Base-by-base conservation (phyloP, 2,113 vertebrate genomes). In the Phoxinus phoxinus region DNA sequence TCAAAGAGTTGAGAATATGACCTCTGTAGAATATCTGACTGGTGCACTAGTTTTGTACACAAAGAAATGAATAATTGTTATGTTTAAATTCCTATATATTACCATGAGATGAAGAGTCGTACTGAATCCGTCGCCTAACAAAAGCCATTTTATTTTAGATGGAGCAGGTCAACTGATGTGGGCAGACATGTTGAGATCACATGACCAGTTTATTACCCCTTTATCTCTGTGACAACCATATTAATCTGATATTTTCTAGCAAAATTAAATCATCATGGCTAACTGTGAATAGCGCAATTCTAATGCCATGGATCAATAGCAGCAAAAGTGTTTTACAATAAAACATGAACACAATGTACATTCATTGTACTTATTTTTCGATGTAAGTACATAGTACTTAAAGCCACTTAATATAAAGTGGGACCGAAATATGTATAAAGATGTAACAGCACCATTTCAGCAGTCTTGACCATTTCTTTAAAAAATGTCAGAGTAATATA, bases 11-110 rank as follows among this genome's bases (percentile, higher is more conserved):
- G n/a, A n/a, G n/a, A n/a, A n/a, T 27, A 53, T 27, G 17, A 76
- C 21, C 46, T 53, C 46, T 23, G 74, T 32, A 30, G 41, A 76
- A 76, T 76, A 76, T 30, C 5, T 74, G 72, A 48, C 69, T 46
- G 11, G 12, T 74, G 41, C 41, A 25, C 41, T 48, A 13, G 1
- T 44, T 41, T 25, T 73, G 41, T 27, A 44, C 69, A 13, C n/a
- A n/a, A 37, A 69, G 2, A 73, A 12, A 73, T 44, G 1, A 17
- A 46, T 46, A n/a, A 72, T 41, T 41, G 2, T 41, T 41, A 21
- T 58, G 53, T 58, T 58, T 58, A 58, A 46, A 46, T 46, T 46
- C 44, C 10, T 12, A 46, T 13, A 46, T 13, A 46, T 46, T 46
- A 46, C 12, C 44, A 46, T 46, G 41, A 9, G 41, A 44, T 44